Evolutionary conservation across 2,797 vertebrate species (phyloP), one percentile per base, ranked within the genome.

Genomic region (Steatocranus sp.): DNA sequence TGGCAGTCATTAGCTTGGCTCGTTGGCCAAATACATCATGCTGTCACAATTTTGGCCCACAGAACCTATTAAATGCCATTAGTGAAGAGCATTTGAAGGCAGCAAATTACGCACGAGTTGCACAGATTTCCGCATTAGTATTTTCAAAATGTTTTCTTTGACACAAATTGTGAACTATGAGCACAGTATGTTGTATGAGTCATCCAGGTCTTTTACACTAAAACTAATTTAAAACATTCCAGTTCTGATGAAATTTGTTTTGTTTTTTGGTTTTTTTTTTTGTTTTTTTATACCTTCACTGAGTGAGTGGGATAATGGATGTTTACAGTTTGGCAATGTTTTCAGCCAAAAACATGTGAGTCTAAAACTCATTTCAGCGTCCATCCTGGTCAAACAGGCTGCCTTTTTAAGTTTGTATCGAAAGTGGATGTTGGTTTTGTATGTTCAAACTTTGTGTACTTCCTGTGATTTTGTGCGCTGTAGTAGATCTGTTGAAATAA

Each of bases 1-100:
- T 95, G 94, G 95, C 91, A 93, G 94, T 95, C 95, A 96, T 96
- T 97, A 96, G 92, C 88, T 92, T 84, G 87, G 88, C 83, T 94
- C 78, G 83, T 92, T 89, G 92, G 92, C 92, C 89, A 93, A 95
- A 96, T 96, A 89, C 93, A 96, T 96, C 94, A 95, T 89, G 85
- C 92, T 96, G 95, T 96, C 94, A 95, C 90, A 80, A 56, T 93
- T 93, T 91, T 93, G 92, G 93, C 94, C 85, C 91, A 90, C 86
- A 41, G 90, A 94, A 93, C 89, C 92, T 94, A 96, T 96, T 95
- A 95, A 89, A 95, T 83, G 89, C 91, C 91, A 92, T 95, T 95
- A 95, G 93, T 50, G 87, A 81, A 83, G 80, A 88, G 85, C 78
- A 77, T 92, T 93, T 87, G 80, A 91, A 92, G 87, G 92, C 87